phyloP scores from a whole-genome alignment of 2,113 vertebrate species.

The Dromaius novaehollandiae region DNA sequence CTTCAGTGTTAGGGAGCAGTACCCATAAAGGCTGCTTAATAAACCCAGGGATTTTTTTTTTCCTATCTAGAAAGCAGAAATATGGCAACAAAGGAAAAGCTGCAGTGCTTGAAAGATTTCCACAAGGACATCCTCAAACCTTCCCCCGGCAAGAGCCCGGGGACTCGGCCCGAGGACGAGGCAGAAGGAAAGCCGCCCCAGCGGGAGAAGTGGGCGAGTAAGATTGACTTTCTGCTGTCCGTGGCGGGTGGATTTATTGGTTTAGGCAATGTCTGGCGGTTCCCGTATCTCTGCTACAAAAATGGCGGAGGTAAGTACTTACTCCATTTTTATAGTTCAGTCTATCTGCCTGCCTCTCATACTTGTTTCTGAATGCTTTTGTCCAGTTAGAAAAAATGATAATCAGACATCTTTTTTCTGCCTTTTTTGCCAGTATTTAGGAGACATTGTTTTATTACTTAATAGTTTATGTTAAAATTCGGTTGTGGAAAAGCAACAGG shows the following conservation, averaged over 20 bases:
- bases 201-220: conserved; percentile 97
- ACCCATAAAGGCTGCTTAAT: background rate
- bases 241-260: conserved; percentile 98
- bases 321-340: accelerated
- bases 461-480: background rate
- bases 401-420: background rate
- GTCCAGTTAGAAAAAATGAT: background rate
- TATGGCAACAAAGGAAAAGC: conserved; percentile 97
- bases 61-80: conserved; percentile 58
- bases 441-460: background rate
- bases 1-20: background rate
- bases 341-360: background rate
- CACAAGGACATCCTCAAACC: conserved; percentile 98
- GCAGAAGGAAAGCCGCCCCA: conserved; percentile 93
- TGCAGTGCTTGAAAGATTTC: conserved; percentile 97
- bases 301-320: conserved; percentile 92
- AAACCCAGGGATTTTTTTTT: background rate
- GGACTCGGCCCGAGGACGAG: conserved; percentile 93
- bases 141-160: conserved; percentile 96
- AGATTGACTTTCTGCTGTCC: conserved; percentile 97
- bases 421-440: background rate
- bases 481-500: background rate
- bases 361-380: background rate
- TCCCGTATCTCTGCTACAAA: conserved; percentile 99
- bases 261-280: conserved; percentile 97